These are phyloP conservation scores for Dasysyrphus albostriatus DNA, from an alignment of 2,888 invertebrate species.

Conservation along the genomic window DNA sequence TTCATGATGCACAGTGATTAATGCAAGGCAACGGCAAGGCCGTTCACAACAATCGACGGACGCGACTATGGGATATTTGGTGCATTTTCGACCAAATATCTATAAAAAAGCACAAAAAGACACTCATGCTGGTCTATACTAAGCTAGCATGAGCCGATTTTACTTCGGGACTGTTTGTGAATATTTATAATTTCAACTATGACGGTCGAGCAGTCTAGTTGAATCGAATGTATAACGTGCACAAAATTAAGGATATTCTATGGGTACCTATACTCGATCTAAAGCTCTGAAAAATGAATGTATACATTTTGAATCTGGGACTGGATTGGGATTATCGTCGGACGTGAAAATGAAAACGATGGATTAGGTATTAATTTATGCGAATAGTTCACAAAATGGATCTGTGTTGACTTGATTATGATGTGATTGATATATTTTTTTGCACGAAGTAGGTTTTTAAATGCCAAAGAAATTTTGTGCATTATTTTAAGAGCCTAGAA, in stretches of 20 bases:
- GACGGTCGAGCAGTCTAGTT: background rate
- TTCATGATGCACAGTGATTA: constrained; percentile 19
- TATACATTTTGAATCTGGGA: background rate
- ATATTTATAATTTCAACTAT: constrained; percentile 10
- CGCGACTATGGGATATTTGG: background rate
- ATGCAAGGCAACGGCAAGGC: background rate
- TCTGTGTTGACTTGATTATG: constrained; percentile 1
- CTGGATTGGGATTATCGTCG: background rate
- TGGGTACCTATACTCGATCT: background rate
- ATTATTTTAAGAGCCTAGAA: too few species aligned
- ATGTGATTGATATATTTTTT: background rate
- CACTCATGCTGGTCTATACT: background rate
- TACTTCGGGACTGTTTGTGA: background rate
- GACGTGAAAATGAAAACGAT: background rate
- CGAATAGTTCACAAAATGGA: background rate
- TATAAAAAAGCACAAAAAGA: background rate
- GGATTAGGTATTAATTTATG: background rate
- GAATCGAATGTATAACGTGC: background rate
- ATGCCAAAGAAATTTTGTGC: background rate
- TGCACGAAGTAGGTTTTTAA: constrained; percentile 2
- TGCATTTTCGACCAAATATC: background rate
- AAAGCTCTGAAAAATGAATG: background rate
- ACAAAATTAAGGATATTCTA: constrained; percentile 12
- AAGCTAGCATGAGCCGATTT: constrained; percentile 2
- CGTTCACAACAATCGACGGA: background rate